phyloP scores from a whole-genome alignment of 1,140 invertebrate species.

The Chironomus tepperi region DNA sequence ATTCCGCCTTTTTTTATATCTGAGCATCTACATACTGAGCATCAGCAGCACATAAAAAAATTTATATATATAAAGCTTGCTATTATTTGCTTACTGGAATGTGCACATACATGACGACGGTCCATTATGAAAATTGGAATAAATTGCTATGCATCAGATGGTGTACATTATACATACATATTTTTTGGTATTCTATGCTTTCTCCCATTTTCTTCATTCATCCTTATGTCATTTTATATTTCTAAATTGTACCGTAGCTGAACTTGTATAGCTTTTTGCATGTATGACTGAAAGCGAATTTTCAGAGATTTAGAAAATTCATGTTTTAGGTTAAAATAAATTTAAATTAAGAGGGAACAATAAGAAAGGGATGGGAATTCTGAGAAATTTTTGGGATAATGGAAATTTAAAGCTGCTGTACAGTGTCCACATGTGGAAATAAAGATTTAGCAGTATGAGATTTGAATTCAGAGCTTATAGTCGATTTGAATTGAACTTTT shows the following conservation, averaged over 20 bases:
- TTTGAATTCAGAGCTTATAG: too few species aligned
- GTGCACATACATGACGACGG: constrained; percentile 12
- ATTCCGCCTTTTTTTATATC: background rate
- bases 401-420: too few species aligned
- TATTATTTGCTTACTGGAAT: constrained; percentile 11
- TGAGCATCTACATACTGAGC: background rate
- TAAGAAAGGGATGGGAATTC: too few species aligned
- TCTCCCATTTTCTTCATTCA: constrained; percentile 1
- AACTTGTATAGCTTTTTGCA: background rate
- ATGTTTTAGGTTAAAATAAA: background rate
- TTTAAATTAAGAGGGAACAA: background rate
- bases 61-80: background rate
- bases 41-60: background rate
- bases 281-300: background rate
- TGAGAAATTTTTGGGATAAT: too few species aligned
- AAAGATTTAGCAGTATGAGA: too few species aligned
- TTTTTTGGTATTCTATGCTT: background rate
- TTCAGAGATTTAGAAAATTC: background rate
- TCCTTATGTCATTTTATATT: background rate
- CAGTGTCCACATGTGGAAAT: too few species aligned
- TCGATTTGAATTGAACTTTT: too few species aligned
- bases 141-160: constrained; percentile 19
- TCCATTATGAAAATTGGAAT: constrained; percentile 23
- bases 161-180: background rate
- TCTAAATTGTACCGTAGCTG: background rate